A percentile compares a stretch with the other conserved stretches of the same genome.
phyloP scores from a whole-genome alignment of 2,113 vertebrate species.

The Lates calcarifer region DNA sequence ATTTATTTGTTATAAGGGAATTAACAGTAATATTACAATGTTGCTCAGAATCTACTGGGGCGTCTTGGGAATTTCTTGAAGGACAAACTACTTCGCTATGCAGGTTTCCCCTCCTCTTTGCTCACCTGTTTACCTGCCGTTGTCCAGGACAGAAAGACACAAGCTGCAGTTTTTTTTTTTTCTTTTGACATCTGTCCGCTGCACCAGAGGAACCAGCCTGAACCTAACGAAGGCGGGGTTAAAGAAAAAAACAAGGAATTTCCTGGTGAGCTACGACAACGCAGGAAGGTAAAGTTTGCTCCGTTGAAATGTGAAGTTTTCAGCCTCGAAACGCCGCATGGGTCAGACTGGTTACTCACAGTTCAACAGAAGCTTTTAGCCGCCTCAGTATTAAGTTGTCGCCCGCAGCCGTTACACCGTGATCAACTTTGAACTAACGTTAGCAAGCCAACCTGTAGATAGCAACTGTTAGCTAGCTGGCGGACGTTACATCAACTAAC shows the following conservation, averaged over 20 bases:
- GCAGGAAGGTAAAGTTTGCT: slow-evolving; percentile 79
- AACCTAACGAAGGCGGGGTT: slow-evolving; percentile 59
- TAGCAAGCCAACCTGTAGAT: slow-evolving; percentile 49
- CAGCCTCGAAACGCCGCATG: background rate
- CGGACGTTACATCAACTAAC: background rate
- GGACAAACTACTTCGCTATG: background rate
- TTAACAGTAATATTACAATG: slow-evolving; percentile 1
- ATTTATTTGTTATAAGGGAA: background rate
- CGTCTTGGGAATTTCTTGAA: slow-evolving; percentile 24
- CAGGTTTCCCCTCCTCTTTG: no score
- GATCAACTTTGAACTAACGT: background rate
- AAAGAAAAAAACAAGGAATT: slow-evolving; percentile 68
- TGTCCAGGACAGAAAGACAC: no score
- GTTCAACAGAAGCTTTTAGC: no score
- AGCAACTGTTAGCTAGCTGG: slow-evolving; percentile 44
- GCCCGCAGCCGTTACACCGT: background rate
- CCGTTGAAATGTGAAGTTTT: slow-evolving; percentile 35
- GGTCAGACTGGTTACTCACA: rapidly evolving
- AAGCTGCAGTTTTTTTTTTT: background rate
- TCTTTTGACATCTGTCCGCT: background rate
- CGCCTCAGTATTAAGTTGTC: rapidly evolving
- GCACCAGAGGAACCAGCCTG: slow-evolving; percentile 25
- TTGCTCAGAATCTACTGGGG: background rate
- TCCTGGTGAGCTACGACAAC: slow-evolving; percentile 82
- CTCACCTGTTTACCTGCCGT: background rate